Base-by-base conservation (phyloP, 2,888 invertebrate species). In the Orgyia antiqua region DNA sequence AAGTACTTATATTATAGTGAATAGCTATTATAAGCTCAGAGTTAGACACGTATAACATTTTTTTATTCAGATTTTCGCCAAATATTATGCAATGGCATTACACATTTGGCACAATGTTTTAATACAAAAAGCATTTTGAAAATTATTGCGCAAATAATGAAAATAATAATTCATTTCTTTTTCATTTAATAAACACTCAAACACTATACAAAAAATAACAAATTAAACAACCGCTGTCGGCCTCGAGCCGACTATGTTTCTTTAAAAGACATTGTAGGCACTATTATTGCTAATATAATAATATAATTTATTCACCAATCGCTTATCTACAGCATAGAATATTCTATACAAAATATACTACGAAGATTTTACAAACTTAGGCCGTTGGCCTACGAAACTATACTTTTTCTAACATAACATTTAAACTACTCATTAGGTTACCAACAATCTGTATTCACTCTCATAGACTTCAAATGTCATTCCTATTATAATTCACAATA, bases 321-420 rank as follows among this genome's bases (percentile, higher is more conserved):
- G 75, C 79, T 73, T 77, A 80, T 78, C 80, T 79, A 84, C 79
- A 83, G 80, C 82, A 69, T 64, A 69, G 62, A 71, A 78, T 78
- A 78, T 48, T 69, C 79, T 79, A 78, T 82, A 83, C 79, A 82
- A 83, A 80, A 83, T 82, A 80, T 75, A 74, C 83, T 83, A 84
- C 77, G 64, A 68, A 72, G 66, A 73, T 71, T 76, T 79, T 73
- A 80, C 75, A 79, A 67, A 67, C 51, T 68, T 67, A 70, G 82
- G 69, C 80, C 75, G 54, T 51, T 36, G 71, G 66, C 73, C 72
- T 49, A 51, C 57, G 58, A 67, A 72, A 69, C 72, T 76, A 78
- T 72, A 68, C 52, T 68, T 70, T 52, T 65, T 69, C 78, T 82
- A 80, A 74, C 62, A 51, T 72, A 79, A 82, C 73, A 80, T 79